A percentile compares a stretch with the other conserved stretches of the same genome.
These are phyloP conservation scores for Laothoe populi DNA, from an alignment of 2,888 invertebrate species.

Conservation along the genomic window DNA sequence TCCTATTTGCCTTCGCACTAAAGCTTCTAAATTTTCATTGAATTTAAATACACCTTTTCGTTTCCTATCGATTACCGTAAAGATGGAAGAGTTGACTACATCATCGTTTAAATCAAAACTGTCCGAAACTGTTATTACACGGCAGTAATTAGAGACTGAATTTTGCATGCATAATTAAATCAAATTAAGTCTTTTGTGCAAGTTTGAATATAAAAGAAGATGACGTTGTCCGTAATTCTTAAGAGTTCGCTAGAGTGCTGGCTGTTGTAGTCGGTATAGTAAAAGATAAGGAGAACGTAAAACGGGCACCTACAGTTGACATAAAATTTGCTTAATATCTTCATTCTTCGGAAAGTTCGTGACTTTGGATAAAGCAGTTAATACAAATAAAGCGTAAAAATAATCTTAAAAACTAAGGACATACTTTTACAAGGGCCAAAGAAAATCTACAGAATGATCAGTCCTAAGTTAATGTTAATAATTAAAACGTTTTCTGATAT, in stretches of 20 bases:
- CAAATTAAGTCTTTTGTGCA: conserved; percentile 16
- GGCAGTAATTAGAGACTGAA: conserved; percentile 2
- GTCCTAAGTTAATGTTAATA: no score
- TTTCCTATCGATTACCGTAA: neutral
- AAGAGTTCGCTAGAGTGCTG: neutral
- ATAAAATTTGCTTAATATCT: neutral
- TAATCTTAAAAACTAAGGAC: neutral
- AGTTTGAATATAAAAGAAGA: conserved; percentile 22
- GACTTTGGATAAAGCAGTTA: neutral
- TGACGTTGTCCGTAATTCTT: neutral
- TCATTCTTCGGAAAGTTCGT: neutral
- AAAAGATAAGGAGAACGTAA: conserved; percentile 9
- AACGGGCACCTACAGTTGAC: neutral
- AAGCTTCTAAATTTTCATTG: neutral
- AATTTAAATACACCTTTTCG: neutral
- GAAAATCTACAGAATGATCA: no score
- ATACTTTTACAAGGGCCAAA: no score
- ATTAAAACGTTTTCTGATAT: conserved; percentile 17
- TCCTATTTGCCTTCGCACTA: conserved; percentile 8
- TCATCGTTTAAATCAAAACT: conserved; percentile 4
- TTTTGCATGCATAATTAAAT: conserved; percentile 20
- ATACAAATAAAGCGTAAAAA: neutral
- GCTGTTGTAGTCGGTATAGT: neutral
- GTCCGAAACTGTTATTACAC: conserved; percentile 8
- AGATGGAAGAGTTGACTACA: neutral